Conservation (phyloP, 2,888 invertebrate species). For the Spisula solida region DNA sequence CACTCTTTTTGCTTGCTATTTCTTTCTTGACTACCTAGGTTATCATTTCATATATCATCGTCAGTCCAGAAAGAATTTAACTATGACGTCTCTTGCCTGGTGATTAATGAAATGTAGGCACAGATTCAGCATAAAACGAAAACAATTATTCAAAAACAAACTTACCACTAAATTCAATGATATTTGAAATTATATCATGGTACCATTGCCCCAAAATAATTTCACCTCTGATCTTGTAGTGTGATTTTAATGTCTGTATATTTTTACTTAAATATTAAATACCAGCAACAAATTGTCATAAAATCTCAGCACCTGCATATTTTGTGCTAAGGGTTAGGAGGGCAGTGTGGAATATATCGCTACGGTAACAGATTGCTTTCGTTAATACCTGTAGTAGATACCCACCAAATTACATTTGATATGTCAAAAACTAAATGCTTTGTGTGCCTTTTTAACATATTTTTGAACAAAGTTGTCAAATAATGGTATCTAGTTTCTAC, state of each 20-base stretch:
- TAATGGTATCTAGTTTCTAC: constrained; percentile 43
- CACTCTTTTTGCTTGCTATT: no score
- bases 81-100: not conserved
- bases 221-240: not conserved
- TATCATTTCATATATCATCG: no score
- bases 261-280: not conserved
- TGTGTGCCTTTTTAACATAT: constrained; percentile 35
- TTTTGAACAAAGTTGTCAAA: constrained; percentile 54
- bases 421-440: constrained; percentile 26
- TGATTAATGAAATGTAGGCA: not conserved
- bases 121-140: constrained; percentile 10
- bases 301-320: constrained; percentile 57
- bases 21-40: no score
- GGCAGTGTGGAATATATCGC: constrained; percentile 16
- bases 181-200: not conserved
- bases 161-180: not conserved
- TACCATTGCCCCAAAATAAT: not conserved
- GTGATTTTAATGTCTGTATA: constrained; percentile 3
- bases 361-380: constrained; percentile 36
- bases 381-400: constrained; percentile 31
- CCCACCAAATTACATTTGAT: constrained; percentile 27
- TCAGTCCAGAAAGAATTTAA: no score
- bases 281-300: not conserved
- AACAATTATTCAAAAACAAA: not conserved
- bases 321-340: constrained; percentile 27